Base-by-base conservation (phyloP, 2,888 invertebrate genomes). In the Stictocephala bisonia region DNA sequence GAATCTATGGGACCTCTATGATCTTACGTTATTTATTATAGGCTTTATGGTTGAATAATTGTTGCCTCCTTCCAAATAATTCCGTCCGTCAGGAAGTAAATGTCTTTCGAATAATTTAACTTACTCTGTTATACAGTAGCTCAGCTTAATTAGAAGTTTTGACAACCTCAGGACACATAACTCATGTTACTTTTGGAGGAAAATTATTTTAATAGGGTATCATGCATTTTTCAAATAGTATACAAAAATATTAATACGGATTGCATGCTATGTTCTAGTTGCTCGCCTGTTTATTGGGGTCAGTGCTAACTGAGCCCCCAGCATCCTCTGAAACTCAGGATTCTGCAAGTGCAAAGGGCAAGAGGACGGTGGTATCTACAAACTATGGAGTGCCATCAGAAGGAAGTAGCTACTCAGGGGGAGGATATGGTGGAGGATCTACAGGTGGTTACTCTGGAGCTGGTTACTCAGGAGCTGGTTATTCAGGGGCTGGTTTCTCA, bases 311-410 rank as follows among this genome's bases (percentile, higher is more conserved):
- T 20, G 64, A 64, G 44, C 15, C 64, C 2, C 64, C 64, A 2
- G 44, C 64, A 2, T 22, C 13, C 24, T 2, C 44, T 1, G 15
- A 24, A 9, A 26, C 41, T 15, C 26, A 64, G 64, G 64, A 44
- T 24, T 41, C 64, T 9, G 22, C 22, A 2, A 7, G 41, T 0
- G 31, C 56, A 4, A 64, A 64, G 15, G 40, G 22, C 27, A 64
- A 64, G 44, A 64, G 64, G 44, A 64, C 64, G 7, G 64, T 44
- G 6, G 64, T 64, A 1, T 27, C 64, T 2, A 64, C 64, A 22
- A 64, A 24, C 15, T 64, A 64, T 27, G 64, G 64, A 15, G 26
- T 44, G 24, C 64, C 64, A 13, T 24, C 64, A 9, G 44, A 40
- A 6, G 26, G 60, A 13, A 24, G 9, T 4, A 15, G 44, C 7